A percentile compares a stretch with the other conserved stretches of the same genome.
phyloP scores from a whole-genome alignment of 2,113 vertebrate species.

The Albula goreensis region DNA sequence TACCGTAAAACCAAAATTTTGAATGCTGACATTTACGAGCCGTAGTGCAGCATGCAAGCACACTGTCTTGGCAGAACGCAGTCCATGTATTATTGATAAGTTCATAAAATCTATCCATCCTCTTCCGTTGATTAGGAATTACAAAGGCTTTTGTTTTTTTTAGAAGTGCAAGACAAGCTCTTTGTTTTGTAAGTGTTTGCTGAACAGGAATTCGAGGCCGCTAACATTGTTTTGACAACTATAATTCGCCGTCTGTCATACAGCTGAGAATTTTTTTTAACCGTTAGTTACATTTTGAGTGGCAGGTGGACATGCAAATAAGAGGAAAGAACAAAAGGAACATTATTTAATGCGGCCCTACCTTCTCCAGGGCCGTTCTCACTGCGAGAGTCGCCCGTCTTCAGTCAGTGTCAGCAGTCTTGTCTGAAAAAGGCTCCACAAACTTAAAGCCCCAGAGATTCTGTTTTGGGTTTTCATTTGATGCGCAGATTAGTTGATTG shows the following conservation, averaged over 20 bases:
- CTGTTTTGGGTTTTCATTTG: not conserved
- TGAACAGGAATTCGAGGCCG: not conserved
- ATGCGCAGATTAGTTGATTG: not conserved
- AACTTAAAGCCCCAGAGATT: not conserved
- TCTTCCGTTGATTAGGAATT: not conserved
- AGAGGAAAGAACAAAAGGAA: slow-evolving; percentile 24
- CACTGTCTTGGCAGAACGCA: not conserved
- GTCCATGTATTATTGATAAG: not conserved
- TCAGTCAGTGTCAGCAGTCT: not conserved
- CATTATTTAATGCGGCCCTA: slow-evolving; percentile 12
- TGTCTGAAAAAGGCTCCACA: not conserved
- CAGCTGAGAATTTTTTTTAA: slow-evolving; percentile 13
- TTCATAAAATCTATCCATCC: not conserved
- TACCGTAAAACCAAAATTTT: not conserved
- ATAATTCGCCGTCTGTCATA: not conserved
- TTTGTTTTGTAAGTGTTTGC: slow-evolving; percentile 7
- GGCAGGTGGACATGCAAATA: slow-evolving; percentile 31
- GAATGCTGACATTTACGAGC: not conserved
- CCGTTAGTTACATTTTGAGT: slow-evolving; percentile 10
- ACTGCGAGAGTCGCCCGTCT: not conserved
- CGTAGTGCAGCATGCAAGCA: not conserved
- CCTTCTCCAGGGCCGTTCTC: not conserved
- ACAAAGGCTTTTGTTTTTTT: not conserved
- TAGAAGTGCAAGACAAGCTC: not conserved
- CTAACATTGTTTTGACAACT: not conserved